These are phyloP conservation scores for Onchidella celtica DNA, from an alignment of 2,888 invertebrate genomes.

Conservation along the genomic window DNA sequence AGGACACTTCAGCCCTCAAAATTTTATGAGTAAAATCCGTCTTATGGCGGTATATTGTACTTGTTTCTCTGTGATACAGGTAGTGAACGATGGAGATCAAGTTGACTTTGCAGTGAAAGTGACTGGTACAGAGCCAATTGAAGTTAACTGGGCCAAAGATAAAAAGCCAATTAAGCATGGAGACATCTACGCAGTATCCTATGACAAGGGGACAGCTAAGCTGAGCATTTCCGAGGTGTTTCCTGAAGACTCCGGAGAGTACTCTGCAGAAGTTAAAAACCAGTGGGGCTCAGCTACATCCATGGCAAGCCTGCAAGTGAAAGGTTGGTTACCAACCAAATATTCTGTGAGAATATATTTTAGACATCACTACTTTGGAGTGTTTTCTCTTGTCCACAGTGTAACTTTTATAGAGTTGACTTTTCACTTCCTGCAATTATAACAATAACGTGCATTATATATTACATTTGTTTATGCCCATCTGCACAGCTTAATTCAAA, in stretches of 20 bases:
- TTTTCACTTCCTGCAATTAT: neutral
- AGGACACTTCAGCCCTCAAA: too few species aligned
- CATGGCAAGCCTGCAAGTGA: conserved; percentile 71
- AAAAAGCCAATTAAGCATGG: conserved; percentile 88
- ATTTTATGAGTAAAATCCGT: too few species aligned
- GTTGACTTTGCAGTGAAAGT: conserved; percentile 75
- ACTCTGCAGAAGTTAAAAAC: conserved; percentile 86
- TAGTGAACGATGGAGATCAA: conserved; percentile 71
- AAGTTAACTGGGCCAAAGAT: conserved; percentile 78
- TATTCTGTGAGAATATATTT: too few species aligned
- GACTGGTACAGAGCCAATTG: conserved; percentile 75
- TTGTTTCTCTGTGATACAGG: conserved; percentile 63
- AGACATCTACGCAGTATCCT: conserved; percentile 87
- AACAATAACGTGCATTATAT: too few species aligned
- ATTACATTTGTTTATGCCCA: too few species aligned
- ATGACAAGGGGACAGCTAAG: conserved; percentile 79
- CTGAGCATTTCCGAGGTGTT: conserved; percentile 88
- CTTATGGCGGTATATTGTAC: too few species aligned
- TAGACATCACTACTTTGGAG: too few species aligned
- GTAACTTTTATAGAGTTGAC: neutral
- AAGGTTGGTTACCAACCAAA: conserved; percentile 69
- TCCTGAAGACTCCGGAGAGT: conserved; percentile 89
- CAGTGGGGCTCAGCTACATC: conserved; percentile 70
- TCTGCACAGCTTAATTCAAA: too few species aligned
- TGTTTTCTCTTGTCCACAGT: neutral